Base-by-base conservation (phyloP, 2,888 invertebrate genomes). In the Ectemnius continuus region DNA sequence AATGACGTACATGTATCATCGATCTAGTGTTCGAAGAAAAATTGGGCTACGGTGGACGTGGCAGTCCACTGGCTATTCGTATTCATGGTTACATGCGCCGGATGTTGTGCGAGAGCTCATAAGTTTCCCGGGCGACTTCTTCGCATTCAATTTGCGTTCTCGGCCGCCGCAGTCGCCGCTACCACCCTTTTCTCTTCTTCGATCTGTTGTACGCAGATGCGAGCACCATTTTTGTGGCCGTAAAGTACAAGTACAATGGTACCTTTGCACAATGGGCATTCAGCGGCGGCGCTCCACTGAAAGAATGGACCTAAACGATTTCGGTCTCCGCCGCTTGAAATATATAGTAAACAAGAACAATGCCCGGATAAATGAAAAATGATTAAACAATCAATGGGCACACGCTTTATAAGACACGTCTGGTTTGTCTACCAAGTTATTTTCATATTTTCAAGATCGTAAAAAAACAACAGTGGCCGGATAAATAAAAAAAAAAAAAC, bases 101-200 rank as follows among this genome's bases (percentile, higher is more conserved):
- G 66, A 65, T 75, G 80, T 75, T 81, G 81, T 23, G 36, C 36
- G 36, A 36, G 84, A 85, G 84, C 81, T 85, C 83, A 84, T 84
- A 85, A 85, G 80, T 84, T 84, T 77, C 73, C 58, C 75, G 36
- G 68, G 66, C 79, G 80, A 85, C 85, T 86, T 85, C 82, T 84
- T 75, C 78, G 84, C 79, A 86, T 87, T 85, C 86, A 86, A 87
- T 87, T 86, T 86, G 83, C 84, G 85, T 84, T 74, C 77, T 62
- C 61, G 75, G 26, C 61, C 67, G 2, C 16, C 16, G 8, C 36
- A 5, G 11, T 8, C 46, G 57, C 60, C 47, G 18, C 61, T 65
- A 64, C 67, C 61, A 52, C 61, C 57, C 61, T 73, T 63, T 67
- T 67, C 61, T 64, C 66, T 65, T 36, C 65, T 47, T 61, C 36